Base-by-base conservation (phyloP, 53 echinoderm and acorn worm genomes). In the Crossaster papposus region DNA sequence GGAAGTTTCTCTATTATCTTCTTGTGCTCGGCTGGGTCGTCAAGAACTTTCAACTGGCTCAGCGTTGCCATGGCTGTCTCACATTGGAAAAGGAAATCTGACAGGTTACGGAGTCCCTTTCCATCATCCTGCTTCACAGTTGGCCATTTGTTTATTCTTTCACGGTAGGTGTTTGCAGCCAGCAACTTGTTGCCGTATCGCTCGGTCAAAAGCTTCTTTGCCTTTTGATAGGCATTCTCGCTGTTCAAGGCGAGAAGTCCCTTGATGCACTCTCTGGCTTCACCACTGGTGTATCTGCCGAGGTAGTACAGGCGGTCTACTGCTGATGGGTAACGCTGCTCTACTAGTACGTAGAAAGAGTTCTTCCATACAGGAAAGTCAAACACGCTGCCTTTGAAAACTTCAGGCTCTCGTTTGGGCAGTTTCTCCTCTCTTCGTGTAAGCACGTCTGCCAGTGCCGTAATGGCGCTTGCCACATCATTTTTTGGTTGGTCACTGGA, bases 271-370 rank as follows among this genome's bases (percentile, higher is more conserved):
- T 92, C 88, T 54, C 81, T 88, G 9, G 90, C 95, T 63, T 70
- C 54, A 14, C 95, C 95, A 14, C 83, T 64, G 11, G 88, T 64
- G 88, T 92, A 92, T 85, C 70, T 92, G 70, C 89, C 90, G 0
- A 94, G 82, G 31, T 90, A 92, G 89, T 94, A 82, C 9, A 92
- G 70, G 58, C 75, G 77, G 72, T 92, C 92, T 10, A 26, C 29
- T 44, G 88, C 2, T n/a, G 91, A 83, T 54, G 91, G 44, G 11
- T 78, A 29, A 17, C 79, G 65, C n/a, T 86, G n/a, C n/a, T n/a
- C n/a, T n/a, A n/a, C n/a, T n/a, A n/a, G n/a, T n/a, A n/a, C n/a
- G n/a, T n/a, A n/a, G n/a, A n/a, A n/a, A n/a, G n/a, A n/a, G n/a
- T n/a, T n/a, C n/a, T n/a, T n/a, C n/a, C n/a, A n/a, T n/a, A n/a